Evolutionary conservation across 2,113 vertebrate species (phyloP).

Genomic region (Poeciliopsis turrubarensis): DNA sequence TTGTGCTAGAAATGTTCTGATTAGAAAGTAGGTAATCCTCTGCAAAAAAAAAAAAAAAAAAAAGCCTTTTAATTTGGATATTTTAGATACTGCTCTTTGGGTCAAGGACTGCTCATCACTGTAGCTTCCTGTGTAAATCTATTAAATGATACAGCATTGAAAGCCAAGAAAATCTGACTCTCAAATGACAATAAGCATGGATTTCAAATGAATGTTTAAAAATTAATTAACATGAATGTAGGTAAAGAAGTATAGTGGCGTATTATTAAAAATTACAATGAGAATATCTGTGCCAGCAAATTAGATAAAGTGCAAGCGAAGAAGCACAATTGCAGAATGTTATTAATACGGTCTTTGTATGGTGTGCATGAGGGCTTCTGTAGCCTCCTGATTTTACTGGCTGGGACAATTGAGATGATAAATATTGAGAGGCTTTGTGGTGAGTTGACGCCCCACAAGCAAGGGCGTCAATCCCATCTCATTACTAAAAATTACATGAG

Average conservation of each 20-base stretch:
- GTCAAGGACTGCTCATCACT: slow-evolving; percentile 7
- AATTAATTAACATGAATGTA: neutral
- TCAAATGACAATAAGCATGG: slow-evolving; percentile 7
- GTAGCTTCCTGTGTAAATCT: neutral
- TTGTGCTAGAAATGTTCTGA: slow-evolving; percentile 3
- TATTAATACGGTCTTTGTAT: slow-evolving; percentile 5
- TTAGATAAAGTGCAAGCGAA: slow-evolving; percentile 15
- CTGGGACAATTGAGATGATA: neutral
- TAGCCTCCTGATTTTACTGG: neutral
- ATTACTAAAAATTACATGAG: too few species aligned
- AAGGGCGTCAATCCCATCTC: too few species aligned
- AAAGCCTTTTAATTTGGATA: slow-evolving; percentile 14
- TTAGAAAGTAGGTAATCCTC: neutral
- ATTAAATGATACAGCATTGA: neutral
- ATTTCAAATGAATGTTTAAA: slow-evolving; percentile 33
- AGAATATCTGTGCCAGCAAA: slow-evolving; percentile 4
- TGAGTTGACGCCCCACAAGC: neutral
- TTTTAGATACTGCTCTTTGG: slow-evolving; percentile 11
- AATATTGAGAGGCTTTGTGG: neutral
- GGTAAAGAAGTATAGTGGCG: slow-evolving; percentile 13
- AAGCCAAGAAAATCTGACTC: slow-evolving; percentile 16
- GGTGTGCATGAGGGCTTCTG: neutral
- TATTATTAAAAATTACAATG: slow-evolving; percentile 23
- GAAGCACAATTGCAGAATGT: slow-evolving; percentile 20
- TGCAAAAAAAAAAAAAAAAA: neutral